A percentile compares a stretch with the other conserved stretches of the same genome.
Evolutionary conservation across 2,797 vertebrate genomes (phyloP).

Genomic region (Artibeus jamaicensis): DNA sequence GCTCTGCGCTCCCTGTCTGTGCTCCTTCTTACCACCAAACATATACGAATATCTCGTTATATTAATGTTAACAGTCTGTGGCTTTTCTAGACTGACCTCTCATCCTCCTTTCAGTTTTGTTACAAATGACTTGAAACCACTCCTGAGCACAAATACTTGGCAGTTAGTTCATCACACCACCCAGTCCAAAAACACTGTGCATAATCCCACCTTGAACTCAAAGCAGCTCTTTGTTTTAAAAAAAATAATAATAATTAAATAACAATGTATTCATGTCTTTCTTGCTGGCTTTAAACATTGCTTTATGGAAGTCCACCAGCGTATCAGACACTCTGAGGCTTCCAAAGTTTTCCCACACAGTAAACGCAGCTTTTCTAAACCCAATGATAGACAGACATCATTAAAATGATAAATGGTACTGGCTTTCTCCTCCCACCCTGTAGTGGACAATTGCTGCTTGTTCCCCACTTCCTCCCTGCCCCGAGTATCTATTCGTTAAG

Average conservation of each 20-base stretch:
- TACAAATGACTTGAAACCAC: slow-evolving; percentile 24
- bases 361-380: slow-evolving; percentile 15
- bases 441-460: not conserved
- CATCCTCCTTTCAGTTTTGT: not conserved
- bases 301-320: slow-evolving; percentile 14
- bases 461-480: not conserved
- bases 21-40: not conserved
- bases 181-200: not conserved
- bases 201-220: slow-evolving; percentile 18
- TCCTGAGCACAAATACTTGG: slow-evolving; percentile 3
- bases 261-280: not conserved
- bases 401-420: not conserved
- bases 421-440: not conserved
- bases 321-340: slow-evolving; percentile 12
- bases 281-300: not conserved
- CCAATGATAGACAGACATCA: not conserved
- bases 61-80: not conserved
- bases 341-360: not conserved
- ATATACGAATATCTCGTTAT: not conserved
- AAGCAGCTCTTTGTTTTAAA: not conserved
- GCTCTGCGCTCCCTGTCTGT: not conserved
- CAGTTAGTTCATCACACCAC: not conserved
- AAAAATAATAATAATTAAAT: not conserved
- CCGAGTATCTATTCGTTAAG: not conserved
- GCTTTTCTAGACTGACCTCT: not conserved